Conservation (phyloP, 2,797 vertebrate genomes). For the Acanthurus leucopareius region DNA sequence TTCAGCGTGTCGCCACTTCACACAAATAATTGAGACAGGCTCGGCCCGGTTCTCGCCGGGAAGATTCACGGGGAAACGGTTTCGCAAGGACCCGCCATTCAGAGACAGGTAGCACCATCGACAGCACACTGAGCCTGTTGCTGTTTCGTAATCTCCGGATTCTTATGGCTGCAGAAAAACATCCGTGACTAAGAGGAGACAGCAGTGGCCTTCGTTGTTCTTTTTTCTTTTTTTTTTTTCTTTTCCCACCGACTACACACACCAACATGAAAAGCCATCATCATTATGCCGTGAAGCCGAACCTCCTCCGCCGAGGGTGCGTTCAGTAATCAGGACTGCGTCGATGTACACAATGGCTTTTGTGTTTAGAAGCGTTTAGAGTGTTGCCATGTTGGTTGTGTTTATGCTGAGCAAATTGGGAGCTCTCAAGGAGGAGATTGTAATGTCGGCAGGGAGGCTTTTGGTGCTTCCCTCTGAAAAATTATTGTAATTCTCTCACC, state of each 20-base stretch:
- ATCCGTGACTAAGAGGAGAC: conserved; percentile 17
- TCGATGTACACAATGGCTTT: conserved; percentile 3
- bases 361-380: conserved; percentile 13
- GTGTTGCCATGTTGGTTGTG: neutral
- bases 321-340: neutral
- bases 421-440: neutral
- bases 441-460: neutral
- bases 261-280: conserved; percentile 24
- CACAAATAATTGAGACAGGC: conserved; percentile 61
- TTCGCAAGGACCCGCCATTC: conserved; percentile 29
- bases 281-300: conserved; percentile 22
- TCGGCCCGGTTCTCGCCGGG: conserved; percentile 55
- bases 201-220: conserved; percentile 28
- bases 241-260: neutral
- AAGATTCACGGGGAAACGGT: conserved; percentile 45
- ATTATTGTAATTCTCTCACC: neutral
- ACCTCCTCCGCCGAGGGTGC: neutral
- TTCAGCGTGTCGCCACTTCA: conserved; percentile 64
- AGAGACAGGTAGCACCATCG: conserved; percentile 48
- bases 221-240: neutral
- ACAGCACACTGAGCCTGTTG: conserved; percentile 23
- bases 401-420: neutral
- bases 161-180: conserved; percentile 7
- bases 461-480: neutral
- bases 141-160: conserved; percentile 28